Evolutionary conservation across 2,797 vertebrate genomes (phyloP).

Genomic region (Lutjanus campechanus): DNA sequence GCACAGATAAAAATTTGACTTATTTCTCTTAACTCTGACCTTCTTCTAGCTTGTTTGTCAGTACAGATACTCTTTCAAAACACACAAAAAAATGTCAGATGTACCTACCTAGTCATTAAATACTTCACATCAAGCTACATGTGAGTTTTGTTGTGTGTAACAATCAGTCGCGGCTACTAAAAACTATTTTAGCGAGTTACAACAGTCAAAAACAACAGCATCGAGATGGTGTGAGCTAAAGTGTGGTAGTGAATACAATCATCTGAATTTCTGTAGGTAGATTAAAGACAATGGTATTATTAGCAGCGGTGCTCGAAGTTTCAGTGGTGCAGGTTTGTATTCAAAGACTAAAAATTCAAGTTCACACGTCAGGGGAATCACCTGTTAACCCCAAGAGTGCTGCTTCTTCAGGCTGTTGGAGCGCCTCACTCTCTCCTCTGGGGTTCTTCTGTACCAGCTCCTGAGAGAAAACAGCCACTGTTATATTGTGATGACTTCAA

Average conservation of each 20-base stretch:
- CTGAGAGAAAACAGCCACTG: conserved; percentile 74
- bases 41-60: conserved; percentile 17
- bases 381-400: conserved; percentile 80
- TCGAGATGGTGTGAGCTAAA: conserved; percentile 23
- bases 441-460: conserved; percentile 94
- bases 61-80: conserved; percentile 1
- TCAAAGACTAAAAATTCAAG: conserved; percentile 57
- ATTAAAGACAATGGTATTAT: conserved; percentile 10
- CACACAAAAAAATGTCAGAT: not conserved
- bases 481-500: conserved; percentile 12
- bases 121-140: conserved; percentile 27
- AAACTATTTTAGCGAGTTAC: conserved; percentile 16
- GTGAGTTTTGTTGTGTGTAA: conserved; percentile 22
- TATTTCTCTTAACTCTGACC: conserved; percentile 13
- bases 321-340: conserved; percentile 67
- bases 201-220: conserved; percentile 22
- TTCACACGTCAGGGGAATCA: conserved; percentile 52
- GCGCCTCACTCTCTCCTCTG: conserved; percentile 80
- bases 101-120: conserved; percentile 3
- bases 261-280: conserved; percentile 13
- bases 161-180: conserved; percentile 21
- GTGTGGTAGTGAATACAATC: conserved; percentile 55
- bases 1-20: conserved; percentile 43
- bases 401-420: conserved; percentile 83
- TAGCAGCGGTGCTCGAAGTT: conserved; percentile 77